Conservation (phyloP, 2,113 vertebrate genomes). For the Chelonoidis abingdonii region DNA sequence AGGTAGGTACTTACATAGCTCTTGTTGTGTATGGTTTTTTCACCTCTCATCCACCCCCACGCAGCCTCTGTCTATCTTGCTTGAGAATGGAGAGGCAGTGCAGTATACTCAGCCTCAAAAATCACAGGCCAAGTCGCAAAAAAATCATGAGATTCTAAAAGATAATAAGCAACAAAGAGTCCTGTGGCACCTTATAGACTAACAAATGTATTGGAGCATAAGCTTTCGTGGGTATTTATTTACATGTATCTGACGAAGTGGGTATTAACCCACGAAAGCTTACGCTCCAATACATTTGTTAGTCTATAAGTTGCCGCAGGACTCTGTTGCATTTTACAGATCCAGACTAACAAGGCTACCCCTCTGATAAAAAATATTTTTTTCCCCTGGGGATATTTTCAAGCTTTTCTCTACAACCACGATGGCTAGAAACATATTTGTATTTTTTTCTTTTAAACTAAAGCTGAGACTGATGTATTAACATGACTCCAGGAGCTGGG, state of each 20-base stretch:
- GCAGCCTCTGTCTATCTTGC: background rate
- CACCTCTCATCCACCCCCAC: background rate
- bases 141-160: constrained; percentile 4
- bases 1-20: background rate
- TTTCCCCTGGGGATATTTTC: background rate
- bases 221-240: too few species aligned
- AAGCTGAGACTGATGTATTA: background rate
- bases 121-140: background rate
- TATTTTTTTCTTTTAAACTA: background rate
- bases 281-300: too few species aligned
- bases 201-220: too few species aligned
- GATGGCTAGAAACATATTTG: background rate
- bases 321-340: background rate
- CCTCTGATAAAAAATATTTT: background rate
- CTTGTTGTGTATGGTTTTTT: rapidly evolving
- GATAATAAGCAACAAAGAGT: rapidly evolving
- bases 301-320: too few species aligned
- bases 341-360: too few species aligned
- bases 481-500: background rate
- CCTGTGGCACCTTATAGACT: too few species aligned
- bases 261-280: too few species aligned
- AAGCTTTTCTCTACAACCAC: background rate
- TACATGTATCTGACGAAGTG: too few species aligned
- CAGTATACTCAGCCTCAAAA: background rate
- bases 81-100: background rate